These are phyloP conservation scores for Melitaea athalia DNA, from an alignment of 2,888 invertebrate genomes.

Conservation along the genomic window DNA sequence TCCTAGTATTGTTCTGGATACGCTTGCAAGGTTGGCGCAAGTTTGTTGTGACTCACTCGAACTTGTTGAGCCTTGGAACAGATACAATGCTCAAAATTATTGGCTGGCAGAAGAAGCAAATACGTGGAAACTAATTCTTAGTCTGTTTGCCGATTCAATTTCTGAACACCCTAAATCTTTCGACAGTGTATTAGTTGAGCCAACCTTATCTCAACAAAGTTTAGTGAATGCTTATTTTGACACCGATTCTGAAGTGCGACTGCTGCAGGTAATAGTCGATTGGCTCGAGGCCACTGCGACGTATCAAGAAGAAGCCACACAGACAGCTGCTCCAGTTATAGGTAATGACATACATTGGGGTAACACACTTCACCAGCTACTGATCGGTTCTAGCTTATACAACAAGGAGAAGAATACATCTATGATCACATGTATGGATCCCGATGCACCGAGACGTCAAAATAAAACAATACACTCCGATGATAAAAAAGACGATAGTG, in stretches of 20 bases:
- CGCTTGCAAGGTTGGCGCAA: slow-evolving; percentile 84
- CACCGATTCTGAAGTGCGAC: slow-evolving; percentile 82
- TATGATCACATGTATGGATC: slow-evolving; percentile 89
- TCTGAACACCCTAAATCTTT: slow-evolving; percentile 81
- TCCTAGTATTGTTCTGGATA: slow-evolving; percentile 81
- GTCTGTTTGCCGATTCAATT: slow-evolving; percentile 91
- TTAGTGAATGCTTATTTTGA: slow-evolving; percentile 68
- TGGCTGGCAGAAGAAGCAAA: slow-evolving; percentile 92
- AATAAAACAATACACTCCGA: slow-evolving; percentile 91
- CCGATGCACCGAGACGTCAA: slow-evolving; percentile 93
- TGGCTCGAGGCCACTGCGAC: slow-evolving; percentile 95
- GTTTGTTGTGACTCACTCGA: slow-evolving; percentile 84
- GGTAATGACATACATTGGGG: slow-evolving; percentile 92
- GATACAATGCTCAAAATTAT: slow-evolving; percentile 72
- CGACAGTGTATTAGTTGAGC: slow-evolving; percentile 67
- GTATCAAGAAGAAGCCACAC: slow-evolving; percentile 86
- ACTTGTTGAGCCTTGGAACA: slow-evolving; percentile 74
- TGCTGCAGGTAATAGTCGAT: slow-evolving; percentile 93
- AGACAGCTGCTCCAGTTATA: slow-evolving; percentile 69
- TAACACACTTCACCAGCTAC: slow-evolving; percentile 91
- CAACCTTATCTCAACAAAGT: slow-evolving; percentile 67
- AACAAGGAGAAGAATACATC: slow-evolving; percentile 71
- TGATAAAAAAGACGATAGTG: slow-evolving; percentile 89
- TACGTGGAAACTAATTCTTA: slow-evolving; percentile 93
- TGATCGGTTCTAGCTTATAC: slow-evolving; percentile 76